Base-by-base conservation (phyloP, 2,888 invertebrate species). In the Drosophila neonasuta region DNA sequence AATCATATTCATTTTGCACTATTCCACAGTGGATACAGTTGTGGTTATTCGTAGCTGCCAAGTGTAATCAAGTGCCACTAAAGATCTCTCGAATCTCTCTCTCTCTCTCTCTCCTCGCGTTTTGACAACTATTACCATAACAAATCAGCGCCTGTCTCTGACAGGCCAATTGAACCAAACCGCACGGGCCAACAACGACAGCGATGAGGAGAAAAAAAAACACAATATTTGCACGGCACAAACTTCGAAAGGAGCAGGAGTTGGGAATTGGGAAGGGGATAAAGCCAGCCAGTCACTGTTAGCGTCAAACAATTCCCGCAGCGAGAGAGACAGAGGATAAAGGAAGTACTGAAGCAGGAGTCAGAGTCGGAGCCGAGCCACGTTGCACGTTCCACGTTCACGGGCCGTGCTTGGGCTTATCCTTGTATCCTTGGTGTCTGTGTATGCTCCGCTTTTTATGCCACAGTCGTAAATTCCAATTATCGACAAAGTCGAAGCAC, bases 401-500 rank as follows among this genome's bases (percentile, higher is more conserved):
- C 56, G 62, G 71, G 49, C 76, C 76, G 69, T 73, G 77, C 64
- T 57, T 70, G 64, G 61, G 74, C 70, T 17, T 17, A 17, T 17
- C 17, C 17, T 76, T 20, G 20, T 74, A 71, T 78, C 74, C 79
- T 67, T 66, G 67, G 67, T 78, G 71, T 69, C 69, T 68, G 77
- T 68, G 77, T 73, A 39, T 72, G 68, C 70, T 76, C 70, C 69
- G 66, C 67, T 76, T 79, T 83, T 78, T 86, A 84, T 81, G 83
- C 78, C 82, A 81, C 80, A 84, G 86, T 86, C 83, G 83, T 84
- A 86, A 84, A 84, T 86, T 84, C 83, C 83, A 84, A 84, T 84
- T 84, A 84, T 84, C 83, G 83, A 84, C 86, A 67, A 84, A 76
- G 84, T 86, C 80, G 71, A 69, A 71, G 77, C 83, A 81, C 81